Base-by-base conservation (phyloP, 2,888 invertebrate species). In the Endomychus coccineus region DNA sequence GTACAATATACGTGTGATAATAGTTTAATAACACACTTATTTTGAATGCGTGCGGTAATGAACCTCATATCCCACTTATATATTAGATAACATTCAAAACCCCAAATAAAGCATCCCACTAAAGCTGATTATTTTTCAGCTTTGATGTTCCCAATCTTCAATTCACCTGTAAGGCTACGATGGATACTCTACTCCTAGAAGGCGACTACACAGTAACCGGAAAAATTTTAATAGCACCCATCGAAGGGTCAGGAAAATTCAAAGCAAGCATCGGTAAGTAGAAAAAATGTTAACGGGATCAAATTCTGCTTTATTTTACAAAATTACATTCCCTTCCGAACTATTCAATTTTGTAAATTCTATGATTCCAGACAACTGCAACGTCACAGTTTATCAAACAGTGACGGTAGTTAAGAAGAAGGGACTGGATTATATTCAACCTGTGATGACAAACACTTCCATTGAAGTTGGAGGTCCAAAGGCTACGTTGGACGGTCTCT, bases 181-280 rank as follows among this genome's bases (percentile, higher is more conserved):
- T 58, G n/a, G 36, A 46, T 4, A 15, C 39, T 6, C 23, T 60
- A 23, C 23, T 34, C 3, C 28, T 61, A 22, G 45, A 46, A 23
- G 59, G 58, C 1, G 45, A 52, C 22, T 61, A 59, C 34, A 52
- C 44, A n/a, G 50, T 61, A 1, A 50, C 37, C 14, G 62, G 61
- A 12, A 51, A 49, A 40, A 48, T 62, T 27, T 40, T 62, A n/a
- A 35, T 61, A 2, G 58, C 55, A 6, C 56, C 56, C 1, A 54
- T 58, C 19, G 46, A 46, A 37, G 58, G 58, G 16, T 40, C 35
- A 10, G 58, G 58, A 12, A 49, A 31, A 24, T 56, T 57, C 27
- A 39, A 31, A 9, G 55, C 55, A 4, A 40, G 46, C 27, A 49
- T 56, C 27, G 54, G 57, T 57, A 39, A 30, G 43, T 36, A 25